Conservation (phyloP, 2,113 vertebrate species). For the Patagioenas fasciata region DNA sequence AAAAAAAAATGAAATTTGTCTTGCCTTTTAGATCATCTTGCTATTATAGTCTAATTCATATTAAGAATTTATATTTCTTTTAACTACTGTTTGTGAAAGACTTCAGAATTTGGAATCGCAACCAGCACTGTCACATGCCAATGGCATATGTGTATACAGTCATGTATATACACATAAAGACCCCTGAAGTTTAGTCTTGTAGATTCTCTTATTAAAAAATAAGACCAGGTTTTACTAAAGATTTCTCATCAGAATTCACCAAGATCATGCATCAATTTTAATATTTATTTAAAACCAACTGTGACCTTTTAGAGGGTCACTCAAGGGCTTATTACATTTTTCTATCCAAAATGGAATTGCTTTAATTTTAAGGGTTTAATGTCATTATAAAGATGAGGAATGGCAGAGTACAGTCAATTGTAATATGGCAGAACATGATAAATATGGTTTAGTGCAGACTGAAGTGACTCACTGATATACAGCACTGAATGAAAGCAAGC, state of each 20-base stretch:
- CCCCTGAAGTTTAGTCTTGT: background rate
- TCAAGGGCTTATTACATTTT: constrained; percentile 24
- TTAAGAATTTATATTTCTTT: background rate
- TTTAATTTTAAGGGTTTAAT: constrained; percentile 49
- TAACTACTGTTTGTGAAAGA: background rate
- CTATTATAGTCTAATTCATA: background rate
- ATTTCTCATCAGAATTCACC: constrained; percentile 4
- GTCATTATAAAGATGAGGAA: constrained; percentile 39
- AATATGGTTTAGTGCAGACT: background rate
- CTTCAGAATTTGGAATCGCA: background rate
- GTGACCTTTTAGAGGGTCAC: constrained; percentile 49
- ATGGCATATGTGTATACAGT: accelerated
- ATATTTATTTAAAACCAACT: constrained; percentile 41
- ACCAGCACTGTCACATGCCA: background rate
- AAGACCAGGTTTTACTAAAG: constrained; percentile 4
- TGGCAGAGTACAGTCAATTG: background rate
- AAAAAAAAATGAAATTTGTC: background rate
- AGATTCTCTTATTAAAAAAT: background rate
- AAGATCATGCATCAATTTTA: background rate
- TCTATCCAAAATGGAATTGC: constrained; percentile 24
- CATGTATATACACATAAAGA: background rate
- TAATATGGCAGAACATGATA: background rate
- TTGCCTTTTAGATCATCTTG: background rate
- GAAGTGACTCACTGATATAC: background rate
- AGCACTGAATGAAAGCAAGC: background rate